phyloP scores from a whole-genome alignment of 1,140 invertebrate genomes.

The Wasmannia auropunctata region DNA sequence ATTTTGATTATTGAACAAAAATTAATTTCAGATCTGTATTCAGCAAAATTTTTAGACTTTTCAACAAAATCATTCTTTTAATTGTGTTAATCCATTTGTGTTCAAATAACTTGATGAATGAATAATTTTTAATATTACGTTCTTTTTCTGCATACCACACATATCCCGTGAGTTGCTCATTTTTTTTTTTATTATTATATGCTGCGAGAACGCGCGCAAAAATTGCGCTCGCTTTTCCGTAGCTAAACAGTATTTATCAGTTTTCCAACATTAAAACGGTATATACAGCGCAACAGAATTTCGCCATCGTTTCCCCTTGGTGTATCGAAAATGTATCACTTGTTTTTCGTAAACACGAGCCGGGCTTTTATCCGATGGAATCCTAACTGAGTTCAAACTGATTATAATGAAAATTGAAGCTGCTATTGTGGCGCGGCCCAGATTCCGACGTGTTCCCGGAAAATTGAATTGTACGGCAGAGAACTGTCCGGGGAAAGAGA shows the following conservation, averaged over 20 bases:
- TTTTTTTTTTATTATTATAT: not conserved
- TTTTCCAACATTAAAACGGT: not conserved
- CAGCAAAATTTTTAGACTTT: too few species aligned
- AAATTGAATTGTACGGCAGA: slow-evolving; percentile 63
- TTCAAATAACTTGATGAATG: not conserved
- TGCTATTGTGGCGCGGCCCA: slow-evolving; percentile 9
- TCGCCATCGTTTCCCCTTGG: not conserved
- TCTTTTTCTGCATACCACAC: not conserved
- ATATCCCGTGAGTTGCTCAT: not conserved
- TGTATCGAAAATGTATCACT: slow-evolving; percentile 36
- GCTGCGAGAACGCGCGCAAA: not conserved
- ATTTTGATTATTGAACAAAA: too few species aligned
- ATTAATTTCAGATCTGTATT: too few species aligned
- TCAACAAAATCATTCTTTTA: too few species aligned
- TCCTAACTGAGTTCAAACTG: slow-evolving; percentile 35
- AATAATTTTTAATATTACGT: not conserved
- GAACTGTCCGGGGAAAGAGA: slow-evolving; percentile 1
- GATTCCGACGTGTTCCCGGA: slow-evolving; percentile 44
- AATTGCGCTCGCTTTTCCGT: not conserved
- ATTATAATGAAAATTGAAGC: slow-evolving; percentile 39
- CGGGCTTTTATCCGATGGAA: slow-evolving; percentile 34
- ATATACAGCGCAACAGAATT: not conserved
- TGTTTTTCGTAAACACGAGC: slow-evolving; percentile 36
- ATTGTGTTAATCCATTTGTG: not conserved
- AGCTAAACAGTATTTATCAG: slow-evolving; percentile 8